phyloP scores from a whole-genome alignment of 2,113 vertebrate species.

The Eubucco bourcierii region DNA sequence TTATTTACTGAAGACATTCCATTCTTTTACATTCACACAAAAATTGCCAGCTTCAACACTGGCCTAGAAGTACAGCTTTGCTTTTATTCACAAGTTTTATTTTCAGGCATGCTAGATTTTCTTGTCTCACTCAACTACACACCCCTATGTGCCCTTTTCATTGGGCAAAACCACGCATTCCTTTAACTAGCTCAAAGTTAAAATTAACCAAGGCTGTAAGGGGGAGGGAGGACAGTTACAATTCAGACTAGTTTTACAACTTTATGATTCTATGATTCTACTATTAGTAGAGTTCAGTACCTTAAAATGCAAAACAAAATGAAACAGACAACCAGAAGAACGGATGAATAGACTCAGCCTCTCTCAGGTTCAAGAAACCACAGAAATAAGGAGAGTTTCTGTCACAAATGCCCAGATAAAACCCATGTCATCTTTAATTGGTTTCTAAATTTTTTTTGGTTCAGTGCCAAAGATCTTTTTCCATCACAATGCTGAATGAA shows the following conservation, averaged over 20 bases:
- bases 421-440: not conserved
- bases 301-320: not conserved
- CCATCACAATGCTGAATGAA: not conserved
- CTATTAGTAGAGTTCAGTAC: not conserved
- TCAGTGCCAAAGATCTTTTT: not conserved
- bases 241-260: not conserved
- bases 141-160: not conserved
- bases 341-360: not conserved
- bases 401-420: not conserved
- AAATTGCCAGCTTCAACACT: not conserved
- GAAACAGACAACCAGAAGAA: not conserved
- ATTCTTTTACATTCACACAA: not conserved
- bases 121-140: not conserved
- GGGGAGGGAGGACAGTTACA: not conserved
- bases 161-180: not conserved
- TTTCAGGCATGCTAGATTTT: not conserved
- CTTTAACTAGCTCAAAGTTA: not conserved
- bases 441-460: not conserved
- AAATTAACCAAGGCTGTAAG: not conserved
- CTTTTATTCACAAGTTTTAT: not conserved
- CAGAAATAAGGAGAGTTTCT: not conserved
- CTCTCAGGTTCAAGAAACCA: not conserved
- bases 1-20: not conserved
- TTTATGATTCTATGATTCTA: too few species aligned
- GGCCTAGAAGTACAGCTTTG: not conserved